Evolutionary conservation across 2,113 vertebrate genomes (phyloP).

Genomic region (Tragelaphus buxtoni): DNA sequence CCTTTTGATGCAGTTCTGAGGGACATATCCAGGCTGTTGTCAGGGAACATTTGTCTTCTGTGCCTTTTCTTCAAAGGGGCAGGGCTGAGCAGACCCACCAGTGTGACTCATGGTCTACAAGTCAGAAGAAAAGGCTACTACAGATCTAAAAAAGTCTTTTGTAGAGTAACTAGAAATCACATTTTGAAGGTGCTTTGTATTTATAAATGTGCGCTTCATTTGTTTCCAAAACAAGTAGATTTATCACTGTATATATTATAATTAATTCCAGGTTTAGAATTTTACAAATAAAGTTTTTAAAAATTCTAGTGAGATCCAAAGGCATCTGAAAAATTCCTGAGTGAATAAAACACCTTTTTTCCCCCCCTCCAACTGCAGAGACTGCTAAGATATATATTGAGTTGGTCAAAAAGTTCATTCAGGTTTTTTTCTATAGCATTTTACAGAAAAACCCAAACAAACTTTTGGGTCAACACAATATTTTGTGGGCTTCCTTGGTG

Average conservation of each 20-base stretch:
- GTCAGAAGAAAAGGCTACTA: not conserved
- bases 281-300: conserved; percentile 8
- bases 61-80: not conserved
- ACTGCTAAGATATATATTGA: not conserved
- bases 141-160: not conserved
- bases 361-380: not conserved
- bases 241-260: not conserved
- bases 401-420: not conserved
- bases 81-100: not conserved
- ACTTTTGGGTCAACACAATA: not conserved
- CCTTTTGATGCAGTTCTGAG: not conserved
- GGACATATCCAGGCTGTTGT: not conserved
- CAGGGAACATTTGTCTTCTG: not conserved
- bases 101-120: not conserved
- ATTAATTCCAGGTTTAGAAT: conserved; percentile 3
- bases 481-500: not conserved
- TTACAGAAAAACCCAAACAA: not conserved
- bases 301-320: conserved; percentile 11
- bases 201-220: conserved; percentile 34
- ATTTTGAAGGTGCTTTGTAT: not conserved
- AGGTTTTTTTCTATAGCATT: not conserved
- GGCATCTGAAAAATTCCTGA: not conserved
- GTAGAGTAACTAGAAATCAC: not conserved
- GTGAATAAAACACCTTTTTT: not conserved
- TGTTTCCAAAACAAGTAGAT: conserved; percentile 46